phyloP scores from a whole-genome alignment of 2,888 invertebrate species.

The Hetaerina titia region DNA sequence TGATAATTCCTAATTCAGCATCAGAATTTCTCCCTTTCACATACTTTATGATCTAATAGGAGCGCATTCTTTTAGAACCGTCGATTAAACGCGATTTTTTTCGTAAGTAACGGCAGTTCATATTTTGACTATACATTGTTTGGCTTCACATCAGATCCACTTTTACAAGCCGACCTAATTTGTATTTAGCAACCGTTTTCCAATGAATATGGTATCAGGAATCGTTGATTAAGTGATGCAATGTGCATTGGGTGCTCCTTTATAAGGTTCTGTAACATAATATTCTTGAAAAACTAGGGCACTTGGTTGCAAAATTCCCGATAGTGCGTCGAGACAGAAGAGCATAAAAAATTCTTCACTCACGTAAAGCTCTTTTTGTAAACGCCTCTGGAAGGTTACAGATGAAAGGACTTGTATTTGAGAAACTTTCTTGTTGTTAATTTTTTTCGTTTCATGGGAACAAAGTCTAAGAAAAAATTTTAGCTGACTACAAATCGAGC shows the following conservation, averaged over 20 bases:
- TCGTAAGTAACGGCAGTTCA: too few relatives aligned
- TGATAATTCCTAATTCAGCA: too few relatives aligned
- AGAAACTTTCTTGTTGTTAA: not conserved
- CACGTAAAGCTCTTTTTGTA: not conserved
- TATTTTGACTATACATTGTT: too few relatives aligned
- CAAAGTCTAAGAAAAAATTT: not conserved
- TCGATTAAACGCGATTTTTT: too few relatives aligned
- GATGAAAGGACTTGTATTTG: not conserved
- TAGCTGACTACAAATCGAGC: not conserved
- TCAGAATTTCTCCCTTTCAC: too few relatives aligned
- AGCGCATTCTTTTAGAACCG: too few relatives aligned
- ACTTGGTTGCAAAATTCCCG: not conserved
- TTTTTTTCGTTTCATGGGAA: not conserved
- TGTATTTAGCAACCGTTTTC: too few relatives aligned
- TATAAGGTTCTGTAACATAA: not conserved
- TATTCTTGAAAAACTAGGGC: not conserved
- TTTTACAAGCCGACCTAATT: too few relatives aligned
- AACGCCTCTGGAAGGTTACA: not conserved
- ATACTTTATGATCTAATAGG: too few relatives aligned
- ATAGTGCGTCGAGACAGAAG: not conserved
- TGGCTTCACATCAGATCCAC: too few relatives aligned
- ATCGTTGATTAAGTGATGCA: too few relatives aligned
- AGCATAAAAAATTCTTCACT: not conserved
- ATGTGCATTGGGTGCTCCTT: not conserved
- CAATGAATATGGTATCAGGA: too few relatives aligned